Conservation (phyloP, 2,113 vertebrate genomes). For the Podarcis muralis region DNA sequence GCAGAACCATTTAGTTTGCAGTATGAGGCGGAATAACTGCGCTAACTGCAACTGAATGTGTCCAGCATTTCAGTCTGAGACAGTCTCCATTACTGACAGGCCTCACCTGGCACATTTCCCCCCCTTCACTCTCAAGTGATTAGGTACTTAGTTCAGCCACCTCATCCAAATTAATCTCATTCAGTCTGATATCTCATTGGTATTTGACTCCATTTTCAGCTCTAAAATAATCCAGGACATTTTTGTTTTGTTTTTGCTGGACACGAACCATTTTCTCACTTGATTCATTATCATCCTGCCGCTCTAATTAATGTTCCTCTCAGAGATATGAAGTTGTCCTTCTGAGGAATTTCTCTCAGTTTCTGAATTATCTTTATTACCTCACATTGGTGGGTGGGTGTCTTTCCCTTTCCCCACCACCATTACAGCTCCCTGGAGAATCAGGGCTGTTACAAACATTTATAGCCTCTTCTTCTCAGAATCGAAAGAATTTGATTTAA, state of each 20-base stretch:
- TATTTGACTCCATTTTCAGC: slow-evolving; percentile 41
- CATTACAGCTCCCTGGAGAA: slow-evolving; percentile 48
- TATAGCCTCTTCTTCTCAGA: slow-evolving; percentile 48
- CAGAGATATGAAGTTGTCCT: slow-evolving; percentile 45
- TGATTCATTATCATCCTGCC: slow-evolving; percentile 38
- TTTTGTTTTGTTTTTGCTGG: slow-evolving; percentile 38
- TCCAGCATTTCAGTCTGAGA: slow-evolving; percentile 6
- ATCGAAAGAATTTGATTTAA: slow-evolving; percentile 48
- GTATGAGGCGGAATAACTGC: not conserved
- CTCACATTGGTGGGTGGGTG: not conserved
- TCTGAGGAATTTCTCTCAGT: slow-evolving; percentile 50
- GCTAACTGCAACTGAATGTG: not conserved
- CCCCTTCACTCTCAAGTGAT: slow-evolving; percentile 7
- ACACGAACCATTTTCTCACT: slow-evolving; percentile 30
- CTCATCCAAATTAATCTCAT: slow-evolving; percentile 22
- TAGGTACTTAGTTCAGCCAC: slow-evolving; percentile 6
- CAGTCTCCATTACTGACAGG: slow-evolving; percentile 21
- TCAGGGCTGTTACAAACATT: slow-evolving; percentile 33
- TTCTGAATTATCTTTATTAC: slow-evolving; percentile 47
- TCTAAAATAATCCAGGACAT: slow-evolving; percentile 36
- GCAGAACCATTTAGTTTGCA: too few species aligned
- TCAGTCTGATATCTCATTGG: slow-evolving; percentile 18
- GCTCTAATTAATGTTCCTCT: slow-evolving; percentile 41
- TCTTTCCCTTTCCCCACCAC: not conserved
- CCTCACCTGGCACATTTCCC: not conserved